Evolutionary conservation across 2,113 vertebrate genomes (phyloP).

Genomic region (Gadus chalcogrammus): DNA sequence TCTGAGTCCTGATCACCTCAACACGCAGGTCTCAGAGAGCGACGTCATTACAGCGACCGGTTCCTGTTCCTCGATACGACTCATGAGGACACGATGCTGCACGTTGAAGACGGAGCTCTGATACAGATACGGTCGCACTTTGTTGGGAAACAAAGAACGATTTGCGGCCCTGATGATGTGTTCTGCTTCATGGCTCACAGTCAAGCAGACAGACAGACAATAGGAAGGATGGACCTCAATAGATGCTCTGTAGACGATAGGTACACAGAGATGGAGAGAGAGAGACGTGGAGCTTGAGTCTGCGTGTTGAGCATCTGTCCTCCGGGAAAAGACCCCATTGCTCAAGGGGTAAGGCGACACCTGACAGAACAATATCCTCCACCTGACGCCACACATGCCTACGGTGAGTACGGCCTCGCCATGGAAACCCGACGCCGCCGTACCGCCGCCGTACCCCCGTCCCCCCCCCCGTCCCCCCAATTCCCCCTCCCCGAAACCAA

Average conservation of each 20-base stretch:
- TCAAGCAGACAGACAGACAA: neutral
- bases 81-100: neutral
- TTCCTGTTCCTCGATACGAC: no score
- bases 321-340: constrained; percentile 74
- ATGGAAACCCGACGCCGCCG: constrained; percentile 59
- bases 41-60: no score
- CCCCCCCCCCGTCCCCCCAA: constrained; percentile 21
- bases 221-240: no score
- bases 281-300: neutral
- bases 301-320: constrained; percentile 53
- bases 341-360: constrained; percentile 78
- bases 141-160: no score
- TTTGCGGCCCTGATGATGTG: no score
- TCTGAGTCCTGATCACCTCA: no score
- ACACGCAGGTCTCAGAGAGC: no score
- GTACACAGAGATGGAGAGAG: no score
- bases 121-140: no score
- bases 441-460: constrained; percentile 11
- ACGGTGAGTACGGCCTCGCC: constrained; percentile 37
- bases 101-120: no score
- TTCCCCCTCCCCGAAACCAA: constrained; percentile 55
- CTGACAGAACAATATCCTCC: constrained; percentile 77
- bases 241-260: no score
- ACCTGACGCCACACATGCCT: constrained; percentile 60
- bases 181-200: no score